A percentile compares a stretch with the other conserved stretches of the same genome.
Conservation (phyloP, 2,797 vertebrate genomes). For the Rhabdophis nuchalis region DNA sequence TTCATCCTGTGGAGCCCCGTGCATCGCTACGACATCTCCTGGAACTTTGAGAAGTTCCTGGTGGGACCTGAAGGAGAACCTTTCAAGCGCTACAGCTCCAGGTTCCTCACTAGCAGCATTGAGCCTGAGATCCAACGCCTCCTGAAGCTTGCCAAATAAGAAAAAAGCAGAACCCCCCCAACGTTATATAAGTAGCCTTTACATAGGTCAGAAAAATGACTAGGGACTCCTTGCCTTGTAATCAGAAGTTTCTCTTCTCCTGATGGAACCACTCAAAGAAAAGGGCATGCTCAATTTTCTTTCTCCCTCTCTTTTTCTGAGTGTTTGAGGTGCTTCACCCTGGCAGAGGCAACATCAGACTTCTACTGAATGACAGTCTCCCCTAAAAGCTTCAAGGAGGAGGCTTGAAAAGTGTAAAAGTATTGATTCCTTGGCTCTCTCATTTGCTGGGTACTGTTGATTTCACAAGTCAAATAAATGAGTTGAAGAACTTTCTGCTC, state of each 20-base stretch:
- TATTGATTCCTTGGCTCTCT: slow-evolving; percentile 5
- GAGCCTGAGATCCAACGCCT: slow-evolving; percentile 94
- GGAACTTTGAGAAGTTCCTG: slow-evolving; percentile 99
- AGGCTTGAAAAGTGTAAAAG: slow-evolving; percentile 79
- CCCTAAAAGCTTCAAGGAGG: slow-evolving; percentile 75
- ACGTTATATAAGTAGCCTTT: background rate
- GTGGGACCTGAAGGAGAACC: slow-evolving; percentile 94
- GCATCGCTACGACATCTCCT: slow-evolving; percentile 84
- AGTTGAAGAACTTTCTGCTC: slow-evolving; percentile 26
- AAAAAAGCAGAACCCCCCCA: slow-evolving; percentile 9
- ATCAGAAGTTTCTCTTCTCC: background rate
- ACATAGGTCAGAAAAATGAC: background rate
- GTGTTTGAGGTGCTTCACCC: background rate
- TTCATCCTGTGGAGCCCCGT: slow-evolving; percentile 89
- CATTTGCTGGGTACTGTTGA: background rate
- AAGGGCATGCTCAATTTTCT: accelerated
- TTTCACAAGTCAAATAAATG: slow-evolving; percentile 60
- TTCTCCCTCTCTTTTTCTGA: background rate
- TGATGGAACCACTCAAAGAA: background rate
- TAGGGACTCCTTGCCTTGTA: background rate
- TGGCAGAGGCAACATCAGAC: slow-evolving; percentile 65
- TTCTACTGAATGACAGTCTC: slow-evolving; percentile 84
- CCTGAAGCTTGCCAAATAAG: slow-evolving; percentile 88
- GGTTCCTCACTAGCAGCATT: slow-evolving; percentile 79
- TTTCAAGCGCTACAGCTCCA: slow-evolving; percentile 92